Percentiles rank a stretch among this genome's conserved stretches.
Evolutionary conservation across 2,113 vertebrate species (phyloP).

Genomic region (Pangasianodon hypophthalmus): DNA sequence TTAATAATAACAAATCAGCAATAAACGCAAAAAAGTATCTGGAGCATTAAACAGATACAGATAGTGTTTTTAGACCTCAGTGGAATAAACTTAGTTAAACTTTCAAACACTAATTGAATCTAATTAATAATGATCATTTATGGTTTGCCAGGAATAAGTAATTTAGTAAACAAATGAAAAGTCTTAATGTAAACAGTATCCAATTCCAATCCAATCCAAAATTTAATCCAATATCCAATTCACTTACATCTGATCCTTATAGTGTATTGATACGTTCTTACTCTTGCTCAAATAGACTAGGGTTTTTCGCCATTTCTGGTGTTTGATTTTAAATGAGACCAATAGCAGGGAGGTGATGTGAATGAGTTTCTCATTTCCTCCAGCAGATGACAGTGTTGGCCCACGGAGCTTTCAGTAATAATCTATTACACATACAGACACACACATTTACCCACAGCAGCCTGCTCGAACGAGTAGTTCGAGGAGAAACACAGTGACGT

Average conservation of each 20-base stretch:
- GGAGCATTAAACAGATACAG: not conserved
- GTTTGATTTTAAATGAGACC: not conserved
- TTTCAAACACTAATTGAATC: not conserved
- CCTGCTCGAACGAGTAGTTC: not conserved
- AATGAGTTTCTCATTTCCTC: slow-evolving; percentile 49
- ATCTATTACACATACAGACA: not conserved
- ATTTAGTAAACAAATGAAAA: not conserved
- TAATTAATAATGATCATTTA: not conserved
- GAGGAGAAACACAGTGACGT: not conserved
- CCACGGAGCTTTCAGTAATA: slow-evolving; percentile 35
- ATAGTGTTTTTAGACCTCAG: not conserved
- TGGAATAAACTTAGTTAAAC: not conserved
- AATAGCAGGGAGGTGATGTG: not conserved
- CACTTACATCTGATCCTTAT: not conserved
- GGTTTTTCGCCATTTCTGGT: not conserved
- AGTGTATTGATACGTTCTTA: not conserved
- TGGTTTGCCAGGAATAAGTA: not conserved
- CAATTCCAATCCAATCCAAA: not conserved
- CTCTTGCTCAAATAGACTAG: not conserved
- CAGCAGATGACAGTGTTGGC: slow-evolving; percentile 75
- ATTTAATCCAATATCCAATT: not conserved
- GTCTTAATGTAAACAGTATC: not conserved
- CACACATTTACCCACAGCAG: slow-evolving; percentile 10
- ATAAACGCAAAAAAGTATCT: not conserved
- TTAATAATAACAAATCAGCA: not conserved